Evolutionary conservation across 1,140 invertebrate species (phyloP), one percentile per base, ranked within the genome.

Genomic region (Coboldia fuscipes): DNA sequence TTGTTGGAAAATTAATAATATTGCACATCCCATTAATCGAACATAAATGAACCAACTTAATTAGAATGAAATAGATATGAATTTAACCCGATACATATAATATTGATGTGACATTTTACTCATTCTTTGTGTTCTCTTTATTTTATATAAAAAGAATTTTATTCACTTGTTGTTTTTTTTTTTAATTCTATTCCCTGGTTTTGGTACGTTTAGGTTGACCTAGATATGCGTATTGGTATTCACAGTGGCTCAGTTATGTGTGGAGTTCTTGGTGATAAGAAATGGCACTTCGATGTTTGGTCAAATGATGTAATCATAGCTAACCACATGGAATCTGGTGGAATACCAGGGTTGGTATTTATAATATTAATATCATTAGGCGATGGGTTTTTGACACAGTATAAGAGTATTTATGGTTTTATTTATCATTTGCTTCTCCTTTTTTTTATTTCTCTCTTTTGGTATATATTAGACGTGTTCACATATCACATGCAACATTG

Each of bases 201-300:
- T n/a, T n/a, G n/a, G 17, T 40, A 33, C 46, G 58, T 53, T 42
- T 50, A 85, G 77, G 81, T 86, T 37, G 80, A 89, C 51, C 56
- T 92, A 30, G 83, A 93, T 55, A 97, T 97, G 90, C 63, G 88
- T 38, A 92, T 94, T 47, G 90, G 89, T 23, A 88, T 96, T 37
- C 88, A 94, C 58, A 90, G 85, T 37, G 89, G 89, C 1, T 83
- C 79, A 1, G 89, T 94, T 20, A 65, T 93, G 29, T 94, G 88
- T 53, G 89, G 90, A 4, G 86, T 96, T 23, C 66, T 94, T 10
- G 90, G 92, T 1, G 70, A 90, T 18, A 63, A 79, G 42, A 89
- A 93, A 54, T 97, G 90, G 82, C 90, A 96, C 57, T 97, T 97
- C 58, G 92, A 97, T 56, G 85, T 97, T 4, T 97, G 89, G 89